These are phyloP conservation scores for Rutilus rutilus DNA, from an alignment of 2,113 vertebrate species.

Conservation along the genomic window DNA sequence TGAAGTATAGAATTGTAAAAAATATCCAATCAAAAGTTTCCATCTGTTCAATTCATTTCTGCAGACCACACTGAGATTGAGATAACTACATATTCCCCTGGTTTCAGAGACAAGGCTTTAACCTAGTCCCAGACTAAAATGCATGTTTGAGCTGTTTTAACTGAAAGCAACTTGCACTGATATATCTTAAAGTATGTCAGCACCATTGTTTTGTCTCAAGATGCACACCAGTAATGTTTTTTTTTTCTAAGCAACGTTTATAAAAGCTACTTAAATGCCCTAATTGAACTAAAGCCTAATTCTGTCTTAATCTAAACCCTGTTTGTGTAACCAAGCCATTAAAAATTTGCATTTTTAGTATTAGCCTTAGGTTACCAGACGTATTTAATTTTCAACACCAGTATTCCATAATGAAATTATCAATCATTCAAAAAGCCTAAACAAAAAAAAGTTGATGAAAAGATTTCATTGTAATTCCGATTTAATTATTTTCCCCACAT, in stretches of 20 bases:
- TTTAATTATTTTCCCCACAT: constrained; percentile 31
- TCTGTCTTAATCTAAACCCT: too few relatives aligned
- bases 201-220: too few relatives aligned
- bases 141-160: too few relatives aligned
- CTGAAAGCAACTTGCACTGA: too few relatives aligned
- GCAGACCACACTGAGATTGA: neutral
- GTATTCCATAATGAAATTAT: constrained; percentile 14
- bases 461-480: constrained; percentile 22
- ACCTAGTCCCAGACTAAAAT: too few relatives aligned
- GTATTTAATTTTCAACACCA: neutral
- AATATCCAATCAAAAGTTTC: too few relatives aligned
- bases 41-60: neutral
- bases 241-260: too few relatives aligned
- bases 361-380: neutral
- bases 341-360: neutral
- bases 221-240: too few relatives aligned
- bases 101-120: too few relatives aligned
- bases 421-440: constrained; percentile 3
- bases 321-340: neutral
- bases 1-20: neutral
- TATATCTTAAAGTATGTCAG: too few relatives aligned
- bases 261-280: too few relatives aligned
- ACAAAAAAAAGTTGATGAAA: constrained; percentile 24
- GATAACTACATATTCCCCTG: neutral
- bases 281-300: neutral